Evolutionary conservation across 2,797 vertebrate genomes (phyloP), one percentile per base, ranked within the genome.

Genomic region (Gephyroberyx darwinii): DNA sequence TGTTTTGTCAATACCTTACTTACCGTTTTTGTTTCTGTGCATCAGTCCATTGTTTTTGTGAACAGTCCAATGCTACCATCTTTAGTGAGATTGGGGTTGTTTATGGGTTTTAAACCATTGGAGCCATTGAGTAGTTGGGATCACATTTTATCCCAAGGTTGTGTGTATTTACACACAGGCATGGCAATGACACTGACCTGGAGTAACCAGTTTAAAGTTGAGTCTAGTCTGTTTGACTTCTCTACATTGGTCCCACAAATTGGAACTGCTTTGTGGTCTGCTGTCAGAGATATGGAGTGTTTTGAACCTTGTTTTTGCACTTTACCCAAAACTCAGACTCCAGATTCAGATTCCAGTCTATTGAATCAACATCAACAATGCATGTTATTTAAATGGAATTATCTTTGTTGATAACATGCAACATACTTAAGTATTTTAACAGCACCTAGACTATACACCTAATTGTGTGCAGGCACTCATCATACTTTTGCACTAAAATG

Each of bases 61-160:
- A 63, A 4, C 14, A 56, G 48, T 51, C 26, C 39, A 12, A 5
- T 54, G 63, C 45, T 45, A 39, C 43, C 47, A 69, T 79, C 37
- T 74, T 65, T 20, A 58, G 55, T 31, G 57, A 70, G 69, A 69
- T 64, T 68, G 37, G 31, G 8, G 45, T 43, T 61, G 47, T 65
- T 84, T 71, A 76, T 47, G 0, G 7, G 52, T 59, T 84, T 57
- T 13, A 59, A 2, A 74, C 7, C 22, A 35, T 55, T 61, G 57
- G 22, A 76, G 76, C 74, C 69, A 65, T 51, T 8, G 33, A 81
- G 61, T 54, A 56, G 8, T 16, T 50, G 10, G 45, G 50, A 63
- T 80, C 17, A 76, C 70, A 60, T 66, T 64, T 64, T 80, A 85
- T 58, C 62, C 65, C 37, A 43, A 64, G 80, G 76, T 72, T 51